phyloP scores from a whole-genome alignment of 2,797 vertebrate species.

The Setipinna tenuifilis region DNA sequence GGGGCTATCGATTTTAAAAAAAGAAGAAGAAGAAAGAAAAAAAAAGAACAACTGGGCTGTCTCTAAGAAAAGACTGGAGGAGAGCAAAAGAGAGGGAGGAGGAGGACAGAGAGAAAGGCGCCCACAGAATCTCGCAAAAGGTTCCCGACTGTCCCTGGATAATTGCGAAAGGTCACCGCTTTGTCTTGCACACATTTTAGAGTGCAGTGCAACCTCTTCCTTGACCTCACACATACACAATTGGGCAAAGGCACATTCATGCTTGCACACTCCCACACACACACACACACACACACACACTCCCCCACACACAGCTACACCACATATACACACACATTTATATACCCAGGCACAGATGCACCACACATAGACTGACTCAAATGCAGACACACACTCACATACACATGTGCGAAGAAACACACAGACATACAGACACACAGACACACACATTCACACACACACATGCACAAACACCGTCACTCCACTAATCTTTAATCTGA shows the following conservation, averaged over 20 bases:
- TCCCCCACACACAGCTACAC: no score
- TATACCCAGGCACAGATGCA: no score
- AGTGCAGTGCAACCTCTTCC: conserved; percentile 45
- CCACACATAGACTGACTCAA: no score
- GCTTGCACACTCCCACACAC: no score
- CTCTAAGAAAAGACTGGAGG: not conserved
- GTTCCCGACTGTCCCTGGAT: conserved; percentile 69
- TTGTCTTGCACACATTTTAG: conserved; percentile 51
- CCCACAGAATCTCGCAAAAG: conserved; percentile 61
- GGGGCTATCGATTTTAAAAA: conserved; percentile 11
- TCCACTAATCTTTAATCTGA: conserved; percentile 58
- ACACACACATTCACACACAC: no score
- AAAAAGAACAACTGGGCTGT: not conserved
- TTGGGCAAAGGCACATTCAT: conserved; percentile 30
- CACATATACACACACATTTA: no score
- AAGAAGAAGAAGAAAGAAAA: no score
- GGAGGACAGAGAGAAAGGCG: conserved; percentile 37
- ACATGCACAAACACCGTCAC: not conserved
- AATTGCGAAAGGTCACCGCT: conserved; percentile 72
- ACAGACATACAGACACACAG: no score
- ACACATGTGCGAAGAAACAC: no score
- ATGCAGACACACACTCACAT: no score
- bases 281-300: no score
- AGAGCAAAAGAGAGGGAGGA: not conserved
- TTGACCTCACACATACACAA: conserved; percentile 25